Conservation (phyloP, 2,888 invertebrate species). For the Drosophila demipolita region DNA sequence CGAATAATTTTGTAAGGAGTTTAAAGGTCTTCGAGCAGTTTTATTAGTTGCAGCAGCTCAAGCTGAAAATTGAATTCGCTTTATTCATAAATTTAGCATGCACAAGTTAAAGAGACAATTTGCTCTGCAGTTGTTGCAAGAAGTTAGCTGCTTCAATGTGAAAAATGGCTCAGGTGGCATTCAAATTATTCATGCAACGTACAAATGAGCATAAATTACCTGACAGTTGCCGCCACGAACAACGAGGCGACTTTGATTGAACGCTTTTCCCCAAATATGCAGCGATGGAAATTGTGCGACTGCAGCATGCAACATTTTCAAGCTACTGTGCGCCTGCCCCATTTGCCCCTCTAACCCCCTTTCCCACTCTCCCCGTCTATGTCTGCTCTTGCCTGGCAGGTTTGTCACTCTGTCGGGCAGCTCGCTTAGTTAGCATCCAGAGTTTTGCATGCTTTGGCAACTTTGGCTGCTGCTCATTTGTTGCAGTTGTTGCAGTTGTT, state of each 20-base stretch:
- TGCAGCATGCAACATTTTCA: slow-evolving; percentile 13
- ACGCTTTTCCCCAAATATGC: slow-evolving; percentile 64
- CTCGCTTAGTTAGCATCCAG: slow-evolving; percentile 45
- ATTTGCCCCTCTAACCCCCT: not conserved
- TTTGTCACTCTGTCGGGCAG: slow-evolving; percentile 47
- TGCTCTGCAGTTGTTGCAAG: not conserved
- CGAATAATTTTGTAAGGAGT: not conserved
- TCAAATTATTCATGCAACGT: slow-evolving; percentile 77
- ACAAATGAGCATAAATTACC: slow-evolving; percentile 81
- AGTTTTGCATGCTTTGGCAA: slow-evolving; percentile 50
- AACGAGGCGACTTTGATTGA: slow-evolving; percentile 72
- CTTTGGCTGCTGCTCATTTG: slow-evolving; percentile 49
- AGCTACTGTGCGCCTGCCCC: slow-evolving; percentile 17
- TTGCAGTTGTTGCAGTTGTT: slow-evolving; percentile 28
- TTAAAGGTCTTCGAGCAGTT: not conserved
- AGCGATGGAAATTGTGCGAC: slow-evolving; percentile 51
- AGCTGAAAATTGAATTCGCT: not conserved
- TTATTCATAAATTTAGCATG: slow-evolving; percentile 28
- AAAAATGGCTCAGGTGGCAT: slow-evolving; percentile 58
- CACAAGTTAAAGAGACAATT: slow-evolving; percentile 19
- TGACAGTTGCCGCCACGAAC: slow-evolving; percentile 63
- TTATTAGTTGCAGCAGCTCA: not conserved
- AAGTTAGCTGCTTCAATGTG: slow-evolving; percentile 16
- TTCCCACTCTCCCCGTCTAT: not conserved
- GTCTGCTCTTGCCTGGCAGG: slow-evolving; percentile 37